Evolutionary conservation across 2,888 invertebrate genomes (phyloP).

Genomic region (Caradrina kadenii): DNA sequence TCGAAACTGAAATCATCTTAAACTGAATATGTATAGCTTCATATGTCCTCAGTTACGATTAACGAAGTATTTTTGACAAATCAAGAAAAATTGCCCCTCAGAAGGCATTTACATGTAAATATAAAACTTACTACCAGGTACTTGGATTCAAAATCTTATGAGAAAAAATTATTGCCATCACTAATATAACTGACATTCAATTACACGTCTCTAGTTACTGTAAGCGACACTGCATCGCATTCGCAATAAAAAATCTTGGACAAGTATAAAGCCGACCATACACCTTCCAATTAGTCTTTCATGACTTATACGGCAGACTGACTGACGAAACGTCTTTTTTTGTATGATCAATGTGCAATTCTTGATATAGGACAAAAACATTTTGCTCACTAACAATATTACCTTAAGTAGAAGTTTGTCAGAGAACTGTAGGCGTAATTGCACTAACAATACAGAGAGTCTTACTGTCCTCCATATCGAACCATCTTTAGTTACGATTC

Average conservation of each 20-base stretch:
- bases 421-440: conserved; percentile 28
- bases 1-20: too few relatives aligned
- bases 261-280: conserved; percentile 20
- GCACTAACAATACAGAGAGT: conserved; percentile 32
- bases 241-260: conserved; percentile 24
- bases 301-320: conserved; percentile 12
- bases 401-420: neutral
- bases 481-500: conserved; percentile 47
- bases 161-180: conserved; percentile 6
- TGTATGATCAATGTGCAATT: conserved; percentile 5
- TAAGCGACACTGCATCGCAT: conserved; percentile 1
- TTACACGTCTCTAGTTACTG: conserved; percentile 15
- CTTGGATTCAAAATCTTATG: neutral
- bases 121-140: neutral
- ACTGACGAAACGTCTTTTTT: neutral
- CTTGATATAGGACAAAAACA: conserved; percentile 12
- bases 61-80: too few relatives aligned
- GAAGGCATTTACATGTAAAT: neutral
- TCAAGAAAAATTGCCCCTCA: too few relatives aligned
- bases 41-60: too few relatives aligned
- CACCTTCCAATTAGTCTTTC: conserved; percentile 40
- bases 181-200: conserved; percentile 14
- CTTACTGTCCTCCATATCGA: conserved; percentile 21
- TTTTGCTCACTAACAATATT: conserved; percentile 9
- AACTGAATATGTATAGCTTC: too few relatives aligned